phyloP scores from a whole-genome alignment of 2,113 vertebrate genomes.

The Xiphophorus maculatus region DNA sequence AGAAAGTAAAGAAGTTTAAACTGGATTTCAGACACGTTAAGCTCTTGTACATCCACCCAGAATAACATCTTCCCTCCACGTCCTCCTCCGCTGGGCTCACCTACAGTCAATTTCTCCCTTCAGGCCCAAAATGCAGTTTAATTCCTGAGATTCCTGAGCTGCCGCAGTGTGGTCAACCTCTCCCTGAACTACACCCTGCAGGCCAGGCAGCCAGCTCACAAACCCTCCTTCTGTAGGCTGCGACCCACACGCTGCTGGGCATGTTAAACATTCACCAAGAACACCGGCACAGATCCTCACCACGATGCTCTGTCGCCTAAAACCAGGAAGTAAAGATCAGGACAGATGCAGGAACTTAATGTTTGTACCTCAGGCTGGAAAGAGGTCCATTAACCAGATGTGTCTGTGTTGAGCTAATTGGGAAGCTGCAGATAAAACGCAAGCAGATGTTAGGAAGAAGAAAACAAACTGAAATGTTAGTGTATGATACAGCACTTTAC shows the following conservation, averaged over 20 bases:
- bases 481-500: not conserved
- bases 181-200: constrained; percentile 61
- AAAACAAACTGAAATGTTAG: not conserved
- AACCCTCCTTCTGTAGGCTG: constrained; percentile 71
- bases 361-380: not conserved
- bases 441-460: not conserved
- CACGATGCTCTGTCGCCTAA: not conserved
- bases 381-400: too few relatives aligned
- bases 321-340: not conserved
- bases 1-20: not conserved
- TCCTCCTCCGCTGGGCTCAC: constrained; percentile 24
- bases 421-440: not conserved
- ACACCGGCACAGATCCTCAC: not conserved
- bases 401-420: not conserved
- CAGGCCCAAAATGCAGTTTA: constrained; percentile 62
- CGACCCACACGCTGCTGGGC: constrained; percentile 1
- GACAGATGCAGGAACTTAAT: not conserved
- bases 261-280: not conserved
- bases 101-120: constrained; percentile 40
- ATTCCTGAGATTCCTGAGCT: constrained; percentile 82
- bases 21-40: not conserved
- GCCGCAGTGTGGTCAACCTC: constrained; percentile 72
- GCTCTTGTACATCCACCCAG: not conserved
- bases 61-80: not conserved
- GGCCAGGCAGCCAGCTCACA: constrained; percentile 74